A percentile compares a stretch with the other conserved stretches of the same genome.
Evolutionary conservation across 2,113 vertebrate species (phyloP).

Genomic region (Lethenteron reissneri): DNA sequence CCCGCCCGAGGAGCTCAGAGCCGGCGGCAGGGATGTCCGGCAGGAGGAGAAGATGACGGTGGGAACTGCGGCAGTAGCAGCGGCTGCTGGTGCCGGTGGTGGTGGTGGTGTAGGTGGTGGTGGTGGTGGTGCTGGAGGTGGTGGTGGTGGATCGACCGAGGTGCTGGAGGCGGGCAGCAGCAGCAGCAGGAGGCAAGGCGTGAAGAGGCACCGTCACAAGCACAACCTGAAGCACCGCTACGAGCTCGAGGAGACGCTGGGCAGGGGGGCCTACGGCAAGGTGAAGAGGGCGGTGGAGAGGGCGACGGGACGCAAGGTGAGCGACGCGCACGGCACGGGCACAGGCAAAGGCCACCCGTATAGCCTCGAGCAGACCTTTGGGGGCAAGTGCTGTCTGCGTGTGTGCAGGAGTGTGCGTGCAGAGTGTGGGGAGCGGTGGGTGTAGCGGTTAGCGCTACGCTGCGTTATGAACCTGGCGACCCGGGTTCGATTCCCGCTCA

Average conservation of each 20-base stretch:
- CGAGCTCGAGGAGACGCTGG: slow-evolving; percentile 36
- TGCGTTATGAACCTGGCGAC: no score
- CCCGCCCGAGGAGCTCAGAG: slow-evolving; percentile 3
- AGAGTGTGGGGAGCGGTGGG: no score
- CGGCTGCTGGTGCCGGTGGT: slow-evolving; percentile 11
- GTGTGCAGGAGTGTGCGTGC: no score
- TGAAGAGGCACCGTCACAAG: slow-evolving; percentile 41
- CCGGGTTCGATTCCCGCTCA: no score
- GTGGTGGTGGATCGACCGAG: background rate
- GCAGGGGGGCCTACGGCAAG: slow-evolving; percentile 36
- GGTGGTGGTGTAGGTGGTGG: no score
- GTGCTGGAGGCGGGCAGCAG: no score
- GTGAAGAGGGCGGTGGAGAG: slow-evolving; percentile 36
- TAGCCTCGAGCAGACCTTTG: background rate
- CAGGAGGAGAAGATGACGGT: no score
- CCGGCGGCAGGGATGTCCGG: background rate
- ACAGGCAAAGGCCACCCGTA: background rate
- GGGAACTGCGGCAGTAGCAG: no score
- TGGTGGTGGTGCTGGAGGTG: slow-evolving; percentile 6
- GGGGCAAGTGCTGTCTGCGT: no score
- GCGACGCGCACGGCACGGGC: slow-evolving; percentile 7
- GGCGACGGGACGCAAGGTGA: slow-evolving; percentile 25
- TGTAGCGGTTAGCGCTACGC: no score
- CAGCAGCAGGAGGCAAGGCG: slow-evolving; percentile 11
- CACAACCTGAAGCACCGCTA: slow-evolving; percentile 38